Percentiles rank a stretch among this genome's conserved stretches.
phyloP scores from a whole-genome alignment of 2,888 invertebrate genomes.

The Brachyptera risi region DNA sequence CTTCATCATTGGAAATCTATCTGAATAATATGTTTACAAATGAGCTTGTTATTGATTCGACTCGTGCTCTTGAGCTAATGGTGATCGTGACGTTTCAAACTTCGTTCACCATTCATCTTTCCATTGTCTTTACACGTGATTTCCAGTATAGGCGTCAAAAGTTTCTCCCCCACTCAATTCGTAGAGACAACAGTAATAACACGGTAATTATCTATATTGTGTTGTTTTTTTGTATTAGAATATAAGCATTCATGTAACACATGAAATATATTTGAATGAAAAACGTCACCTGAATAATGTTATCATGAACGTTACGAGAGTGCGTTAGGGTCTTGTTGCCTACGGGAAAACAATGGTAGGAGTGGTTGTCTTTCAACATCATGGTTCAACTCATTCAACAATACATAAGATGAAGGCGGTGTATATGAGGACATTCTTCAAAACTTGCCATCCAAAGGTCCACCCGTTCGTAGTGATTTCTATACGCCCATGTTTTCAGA shows the following conservation, averaged over 20 bases:
- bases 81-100: background rate
- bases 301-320: background rate
- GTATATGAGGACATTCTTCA: background rate
- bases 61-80: background rate
- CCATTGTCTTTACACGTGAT: background rate
- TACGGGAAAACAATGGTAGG: conserved; percentile 13
- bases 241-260: conserved; percentile 3
- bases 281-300: conserved; percentile 11
- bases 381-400: too few species aligned
- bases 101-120: background rate
- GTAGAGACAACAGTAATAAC: conserved; percentile 12
- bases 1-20: too few species aligned
- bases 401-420: too few species aligned
- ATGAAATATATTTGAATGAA: too few species aligned
- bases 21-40: too few species aligned
- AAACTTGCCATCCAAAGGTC: too few species aligned
- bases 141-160: background rate
- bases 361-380: conserved; percentile 9
- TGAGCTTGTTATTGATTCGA: too few species aligned
- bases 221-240: conserved; percentile 1
- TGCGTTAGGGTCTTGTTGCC: background rate
- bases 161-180: background rate
- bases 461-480: too few species aligned
- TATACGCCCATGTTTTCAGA: too few species aligned
- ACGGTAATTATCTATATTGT: conserved; percentile 9